phyloP scores from a whole-genome alignment of 2,888 invertebrate genomes.

The Ditula angustiorana region DNA sequence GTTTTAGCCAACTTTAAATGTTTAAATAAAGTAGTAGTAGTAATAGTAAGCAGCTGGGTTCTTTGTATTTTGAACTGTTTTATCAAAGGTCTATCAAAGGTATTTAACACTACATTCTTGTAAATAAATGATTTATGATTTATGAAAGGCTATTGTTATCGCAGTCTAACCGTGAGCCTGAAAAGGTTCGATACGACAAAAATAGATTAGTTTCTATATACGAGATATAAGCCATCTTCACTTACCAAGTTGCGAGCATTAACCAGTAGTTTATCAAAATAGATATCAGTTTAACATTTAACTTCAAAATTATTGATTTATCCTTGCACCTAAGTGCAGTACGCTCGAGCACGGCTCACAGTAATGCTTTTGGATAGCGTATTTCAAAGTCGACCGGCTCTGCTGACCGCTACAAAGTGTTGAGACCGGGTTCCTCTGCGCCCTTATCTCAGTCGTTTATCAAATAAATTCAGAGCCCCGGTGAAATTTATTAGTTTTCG shows the following conservation, averaged over 20 bases:
- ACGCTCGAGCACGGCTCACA: conserved; percentile 29
- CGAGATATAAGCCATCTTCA: neutral
- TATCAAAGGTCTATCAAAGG: no score
- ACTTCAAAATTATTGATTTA: neutral
- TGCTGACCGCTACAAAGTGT: conserved; percentile 64
- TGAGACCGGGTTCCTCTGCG: conserved; percentile 59
- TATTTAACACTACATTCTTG: no score
- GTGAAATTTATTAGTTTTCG: conserved; percentile 78
- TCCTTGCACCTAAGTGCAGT: conserved; percentile 1
- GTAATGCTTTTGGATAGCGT: conserved; percentile 42
- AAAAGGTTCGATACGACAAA: no score
- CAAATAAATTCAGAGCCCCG: conserved; percentile 79
- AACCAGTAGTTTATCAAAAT: neutral
- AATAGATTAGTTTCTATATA: no score
- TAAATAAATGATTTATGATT: no score
- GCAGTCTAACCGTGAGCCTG: no score
- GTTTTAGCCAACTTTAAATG: no score
- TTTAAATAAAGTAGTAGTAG: no score
- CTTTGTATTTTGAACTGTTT: no score
- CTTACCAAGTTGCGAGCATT: neutral
- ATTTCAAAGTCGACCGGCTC: conserved; percentile 46
- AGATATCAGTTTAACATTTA: neutral
- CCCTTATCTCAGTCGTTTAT: conserved; percentile 77
- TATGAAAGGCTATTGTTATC: no score
- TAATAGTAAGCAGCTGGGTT: no score